A percentile compares a stretch with the other conserved stretches of the same genome.
phyloP scores from a whole-genome alignment of 2,797 vertebrate species.

The Alca torda region DNA sequence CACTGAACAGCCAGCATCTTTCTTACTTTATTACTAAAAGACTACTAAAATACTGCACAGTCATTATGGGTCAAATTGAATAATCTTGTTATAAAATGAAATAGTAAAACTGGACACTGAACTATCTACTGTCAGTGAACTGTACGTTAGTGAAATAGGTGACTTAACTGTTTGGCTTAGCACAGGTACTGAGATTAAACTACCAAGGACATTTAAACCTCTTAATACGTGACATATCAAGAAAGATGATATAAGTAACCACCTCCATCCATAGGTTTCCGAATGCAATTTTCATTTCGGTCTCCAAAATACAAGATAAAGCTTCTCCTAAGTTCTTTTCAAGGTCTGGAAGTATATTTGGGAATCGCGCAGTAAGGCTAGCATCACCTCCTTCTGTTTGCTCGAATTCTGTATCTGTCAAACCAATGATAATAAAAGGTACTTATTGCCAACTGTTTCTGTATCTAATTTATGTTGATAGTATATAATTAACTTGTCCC shows the following conservation, averaged over 20 bases:
- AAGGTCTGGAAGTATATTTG: slow-evolving; percentile 75
- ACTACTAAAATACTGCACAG: background rate
- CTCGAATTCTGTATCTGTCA: slow-evolving; percentile 39
- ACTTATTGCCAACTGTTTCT: background rate
- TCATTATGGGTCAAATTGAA: background rate
- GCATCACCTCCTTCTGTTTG: background rate
- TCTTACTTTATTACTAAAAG: background rate
- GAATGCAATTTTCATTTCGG: slow-evolving; percentile 89
- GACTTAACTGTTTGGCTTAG: background rate
- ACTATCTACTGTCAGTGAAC: background rate
- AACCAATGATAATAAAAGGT: background rate
- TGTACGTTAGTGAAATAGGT: background rate
- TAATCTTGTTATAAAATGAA: background rate
- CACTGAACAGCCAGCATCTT: background rate
- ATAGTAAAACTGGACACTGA: background rate
- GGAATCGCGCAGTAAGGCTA: slow-evolving; percentile 43
- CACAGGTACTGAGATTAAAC: background rate
- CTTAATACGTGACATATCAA: background rate
- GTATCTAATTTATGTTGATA: background rate
- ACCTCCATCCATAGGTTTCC: slow-evolving; percentile 90
- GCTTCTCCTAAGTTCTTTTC: slow-evolving; percentile 83
- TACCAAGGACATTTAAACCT: background rate
- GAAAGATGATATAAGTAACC: slow-evolving; percentile 6
- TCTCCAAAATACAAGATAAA: slow-evolving; percentile 87
- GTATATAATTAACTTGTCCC: background rate